A percentile compares a stretch with the other conserved stretches of the same genome.
phyloP scores from a whole-genome alignment of 2,888 invertebrate genomes.

The Himalopsyche anomala region DNA sequence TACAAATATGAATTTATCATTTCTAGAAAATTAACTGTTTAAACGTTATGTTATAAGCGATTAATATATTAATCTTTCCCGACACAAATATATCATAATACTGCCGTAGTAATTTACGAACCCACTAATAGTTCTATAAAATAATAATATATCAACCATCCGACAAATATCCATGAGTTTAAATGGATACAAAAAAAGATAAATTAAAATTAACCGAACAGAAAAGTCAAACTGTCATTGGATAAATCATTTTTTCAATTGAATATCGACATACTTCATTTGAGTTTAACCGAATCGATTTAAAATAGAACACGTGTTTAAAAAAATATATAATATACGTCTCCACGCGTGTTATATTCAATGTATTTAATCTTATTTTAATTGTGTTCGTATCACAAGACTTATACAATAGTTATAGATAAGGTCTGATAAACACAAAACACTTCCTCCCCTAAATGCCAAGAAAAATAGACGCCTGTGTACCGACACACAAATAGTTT shows the following conservation, averaged over 20 bases:
- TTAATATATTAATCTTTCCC: too few species aligned
- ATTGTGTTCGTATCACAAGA: conserved; percentile 59
- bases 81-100: too few species aligned
- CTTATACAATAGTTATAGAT: conserved; percentile 1
- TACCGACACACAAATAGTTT: conserved; percentile 22
- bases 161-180: not conserved
- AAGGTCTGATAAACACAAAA: conserved; percentile 19
- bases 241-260: conserved; percentile 60
- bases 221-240: conserved; percentile 52
- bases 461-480: conserved; percentile 17
- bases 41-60: too few species aligned
- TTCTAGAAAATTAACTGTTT: too few species aligned
- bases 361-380: conserved; percentile 57
- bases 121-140: too few species aligned
- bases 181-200: conserved; percentile 30
- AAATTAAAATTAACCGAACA: conserved; percentile 29
- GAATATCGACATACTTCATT: conserved; percentile 59
- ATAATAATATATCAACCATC: conserved; percentile 14
- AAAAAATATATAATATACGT: conserved; percentile 50
- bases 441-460: conserved; percentile 20
- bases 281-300: conserved; percentile 52
- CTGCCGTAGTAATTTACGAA: too few species aligned
- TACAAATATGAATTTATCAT: too few species aligned
- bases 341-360: conserved; percentile 53
- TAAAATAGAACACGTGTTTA: conserved; percentile 47